phyloP scores from a whole-genome alignment of 1,140 invertebrate species.

The Oppia nitens region DNA sequence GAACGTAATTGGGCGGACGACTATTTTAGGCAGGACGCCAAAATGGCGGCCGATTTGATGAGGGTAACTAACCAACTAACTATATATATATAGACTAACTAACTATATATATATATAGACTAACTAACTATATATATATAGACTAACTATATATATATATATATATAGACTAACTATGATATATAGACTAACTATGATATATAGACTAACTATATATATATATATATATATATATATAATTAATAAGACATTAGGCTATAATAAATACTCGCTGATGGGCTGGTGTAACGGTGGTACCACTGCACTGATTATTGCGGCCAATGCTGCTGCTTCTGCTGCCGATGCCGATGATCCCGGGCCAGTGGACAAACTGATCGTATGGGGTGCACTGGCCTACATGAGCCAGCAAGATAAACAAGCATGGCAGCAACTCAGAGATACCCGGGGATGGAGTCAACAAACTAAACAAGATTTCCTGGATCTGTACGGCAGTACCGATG shows the following conservation, averaged over 20 bases:
- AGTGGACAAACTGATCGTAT: slow-evolving; percentile 53
- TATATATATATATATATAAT: not conserved
- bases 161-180: not conserved
- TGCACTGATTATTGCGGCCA: slow-evolving; percentile 50
- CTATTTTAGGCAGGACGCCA: slow-evolving; percentile 57
- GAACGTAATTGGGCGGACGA: slow-evolving; percentile 45
- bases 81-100: not conserved
- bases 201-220: not conserved
- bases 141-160: not conserved
- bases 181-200: not conserved
- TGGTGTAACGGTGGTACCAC: slow-evolving; percentile 79
- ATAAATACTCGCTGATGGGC: slow-evolving; percentile 57
- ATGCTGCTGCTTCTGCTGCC: slow-evolving; percentile 41
- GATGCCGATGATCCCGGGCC: too few relatives aligned
- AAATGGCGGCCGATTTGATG: slow-evolving; percentile 49
- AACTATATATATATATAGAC: not conserved
- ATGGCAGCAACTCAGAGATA: not conserved
- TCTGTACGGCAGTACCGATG: not conserved
- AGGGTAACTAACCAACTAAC: slow-evolving; percentile 35
- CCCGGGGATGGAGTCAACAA: not conserved
- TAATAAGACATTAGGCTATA: slow-evolving; percentile 39
- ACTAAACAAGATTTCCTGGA: not conserved
- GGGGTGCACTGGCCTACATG: slow-evolving; percentile 58
- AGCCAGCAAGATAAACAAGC: slow-evolving; percentile 1
- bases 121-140: not conserved